These are phyloP conservation scores for Ischnus inquisitorius DNA, from an alignment of 2,888 invertebrate species.

Conservation along the genomic window DNA sequence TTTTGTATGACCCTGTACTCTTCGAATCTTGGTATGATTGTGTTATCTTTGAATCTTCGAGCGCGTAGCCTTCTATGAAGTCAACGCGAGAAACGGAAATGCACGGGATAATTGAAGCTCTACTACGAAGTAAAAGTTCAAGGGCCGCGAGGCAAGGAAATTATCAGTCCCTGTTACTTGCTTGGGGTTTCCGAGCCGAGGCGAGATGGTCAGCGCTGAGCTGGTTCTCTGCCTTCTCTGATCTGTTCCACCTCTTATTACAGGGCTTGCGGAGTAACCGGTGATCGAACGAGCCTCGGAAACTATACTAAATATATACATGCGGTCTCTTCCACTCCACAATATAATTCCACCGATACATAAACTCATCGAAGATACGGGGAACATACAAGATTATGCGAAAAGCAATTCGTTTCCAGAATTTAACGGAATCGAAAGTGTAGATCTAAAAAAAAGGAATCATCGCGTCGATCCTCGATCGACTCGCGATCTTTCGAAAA, in stretches of 20 bases:
- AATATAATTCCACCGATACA: background rate
- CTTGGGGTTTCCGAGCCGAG: slow-evolving; percentile 38
- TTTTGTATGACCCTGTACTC: too few relatives aligned
- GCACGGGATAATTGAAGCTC: slow-evolving; percentile 40
- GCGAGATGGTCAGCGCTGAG: slow-evolving; percentile 27
- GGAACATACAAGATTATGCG: background rate
- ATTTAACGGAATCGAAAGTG: background rate
- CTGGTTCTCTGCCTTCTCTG: slow-evolving; percentile 42
- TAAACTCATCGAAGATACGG: background rate
- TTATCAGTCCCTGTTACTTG: slow-evolving; percentile 44
- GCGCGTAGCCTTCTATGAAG: slow-evolving; percentile 1
- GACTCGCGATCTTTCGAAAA: too few relatives aligned
- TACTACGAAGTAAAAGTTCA: slow-evolving; percentile 57
- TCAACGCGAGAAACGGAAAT: slow-evolving; percentile 42
- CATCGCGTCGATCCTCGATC: too few relatives aligned
- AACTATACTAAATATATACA: slow-evolving; percentile 17
- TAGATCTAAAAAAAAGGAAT: background rate
- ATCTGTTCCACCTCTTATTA: slow-evolving; percentile 54
- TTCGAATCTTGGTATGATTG: background rate
- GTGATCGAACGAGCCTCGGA: slow-evolving; percentile 21
- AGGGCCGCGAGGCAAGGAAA: slow-evolving; percentile 56
- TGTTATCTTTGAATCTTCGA: background rate
- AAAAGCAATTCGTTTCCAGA: background rate
- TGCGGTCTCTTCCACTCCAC: background rate
- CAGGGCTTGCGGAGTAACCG: slow-evolving; percentile 28